Evolutionary conservation across 2,797 vertebrate genomes (phyloP), one percentile per base, ranked within the genome.

Genomic region (Tamandua tetradactyla): DNA sequence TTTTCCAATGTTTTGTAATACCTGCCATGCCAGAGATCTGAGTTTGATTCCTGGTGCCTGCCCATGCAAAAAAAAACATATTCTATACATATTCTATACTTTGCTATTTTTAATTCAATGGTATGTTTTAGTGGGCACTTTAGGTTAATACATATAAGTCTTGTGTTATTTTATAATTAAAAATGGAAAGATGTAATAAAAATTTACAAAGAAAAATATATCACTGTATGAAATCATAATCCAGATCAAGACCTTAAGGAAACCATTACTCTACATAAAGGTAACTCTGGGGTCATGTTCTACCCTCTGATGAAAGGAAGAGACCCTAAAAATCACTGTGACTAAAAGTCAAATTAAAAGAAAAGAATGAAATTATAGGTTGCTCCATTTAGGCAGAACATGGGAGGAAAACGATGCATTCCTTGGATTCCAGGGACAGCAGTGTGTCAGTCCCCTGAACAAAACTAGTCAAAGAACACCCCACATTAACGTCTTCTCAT

Each of bases 131-230:
- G 44, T 47, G 32, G 5, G 17, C 17, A 80, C 85, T 61, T 5
- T 92, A 74, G 83, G 27, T 79, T 78, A 82, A 66, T 78, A 20
- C 35, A 69, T 40, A 25, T 8, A 78, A 10, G 79, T 69, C 35
- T 87, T 4, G 17, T n/a, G 2, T 59, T 82, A 42, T 1, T 57
- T 40, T 93, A 87, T 25, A 79, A 66, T 59, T 1, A 61, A 30
- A 42, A 78, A 89, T 81, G 25, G 25, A 80, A 95, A 76, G 18
- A 5, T 7, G 7, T 32, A 92, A 93, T 69, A 49, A 78, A 92
- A 89, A 76, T 22, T 32, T 78, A 96, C 27, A 96, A 96, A 97
- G 90, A 89, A 97, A 94, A 59, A 85, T 72, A 30, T 1, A 42
- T 23, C 68, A 82, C 86, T 72, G 7, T 92, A 25, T 32, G 5